Base-by-base conservation (phyloP, 2,888 invertebrate genomes). In the Nipponacmea schrenckii region DNA sequence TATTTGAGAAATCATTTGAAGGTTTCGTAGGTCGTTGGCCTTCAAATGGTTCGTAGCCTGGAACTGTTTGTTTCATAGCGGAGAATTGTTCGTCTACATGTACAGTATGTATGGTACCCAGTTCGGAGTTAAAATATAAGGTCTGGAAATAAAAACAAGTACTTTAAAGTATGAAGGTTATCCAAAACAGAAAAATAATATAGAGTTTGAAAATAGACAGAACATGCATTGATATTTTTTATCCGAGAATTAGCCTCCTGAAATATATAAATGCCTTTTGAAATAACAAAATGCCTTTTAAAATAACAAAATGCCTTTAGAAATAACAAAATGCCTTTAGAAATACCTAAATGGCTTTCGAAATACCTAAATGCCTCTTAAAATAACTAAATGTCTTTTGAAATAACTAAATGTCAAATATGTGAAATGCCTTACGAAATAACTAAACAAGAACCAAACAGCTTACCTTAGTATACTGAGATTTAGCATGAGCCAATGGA, bases 51-150 rank as follows among this genome's bases (percentile, higher is more conserved):
- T 81, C 26, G 10, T 76, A 83, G 81, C 77, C 80, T 62, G 72
- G 62, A 8, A 74, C 73, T 5, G 74, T 68, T 10, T 76, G 70
- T 44, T 73, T 69, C n/a, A 79, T 71, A 7, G 78, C 76, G 8
- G 63, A 71, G 64, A 83, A 77, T 10, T 77, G 73, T 65, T 83
- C 83, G 62, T 81, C 75, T 20, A 82, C 71, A 50, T 77, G 67
- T 1, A 82, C 77, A 15, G 72, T 76, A 72, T 81, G 81, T 8
- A 83, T 77, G 14, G 77, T 79, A 20, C 77, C 77, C 0, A 81
- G 70, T 20, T 79, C 74, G 10, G 73, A 67, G 62, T 78, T 72
- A 69, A 76, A 80, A 50, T 78, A 71, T 56, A 81, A 66, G 15
- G 74, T 75, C 81, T 81, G 70, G n/a, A 73, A 74, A 67, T 64